These are phyloP conservation scores for Apostichopus japonicus DNA, from an alignment of 35 echinoderm and acorn worm genomes.

Conservation along the genomic window DNA sequence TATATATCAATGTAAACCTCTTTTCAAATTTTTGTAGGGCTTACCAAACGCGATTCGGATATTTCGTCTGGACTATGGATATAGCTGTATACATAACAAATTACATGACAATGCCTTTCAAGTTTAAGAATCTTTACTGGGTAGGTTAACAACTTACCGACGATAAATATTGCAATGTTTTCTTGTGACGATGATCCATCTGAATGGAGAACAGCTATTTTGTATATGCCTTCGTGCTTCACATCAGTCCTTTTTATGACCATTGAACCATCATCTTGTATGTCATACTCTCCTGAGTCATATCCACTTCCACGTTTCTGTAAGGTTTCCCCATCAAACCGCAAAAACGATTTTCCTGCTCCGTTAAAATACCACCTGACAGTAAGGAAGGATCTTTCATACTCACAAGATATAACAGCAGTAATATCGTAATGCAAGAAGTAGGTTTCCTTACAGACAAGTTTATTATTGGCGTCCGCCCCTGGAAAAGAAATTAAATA, in stretches of 20 bases:
- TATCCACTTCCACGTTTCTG: constrained; percentile 18
- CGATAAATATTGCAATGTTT: not conserved
- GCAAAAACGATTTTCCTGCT: not conserved
- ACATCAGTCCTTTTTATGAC: not conserved
- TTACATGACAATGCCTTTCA: too few species aligned
- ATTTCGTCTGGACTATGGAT: too few species aligned
- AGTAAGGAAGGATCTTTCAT: not conserved
- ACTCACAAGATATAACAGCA: not conserved
- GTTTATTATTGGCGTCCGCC: not conserved
- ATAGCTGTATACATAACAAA: too few species aligned
- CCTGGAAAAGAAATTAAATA: not conserved
- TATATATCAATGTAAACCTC: too few species aligned
- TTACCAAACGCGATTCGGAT: too few species aligned
- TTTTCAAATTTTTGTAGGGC: too few species aligned
- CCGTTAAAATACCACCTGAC: not conserved
- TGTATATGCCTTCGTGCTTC: not conserved
- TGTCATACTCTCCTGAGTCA: not conserved
- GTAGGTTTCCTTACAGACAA: not conserved
- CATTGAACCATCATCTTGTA: constrained; percentile 23
- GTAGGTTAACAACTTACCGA: not conserved
- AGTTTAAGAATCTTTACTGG: too few species aligned
- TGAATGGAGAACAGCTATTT: not conserved
- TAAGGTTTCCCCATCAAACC: not conserved
- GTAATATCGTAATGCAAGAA: not conserved
- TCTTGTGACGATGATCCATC: not conserved